Percentiles rank a stretch among this genome's conserved stretches.
Evolutionary conservation across 2,888 invertebrate species (phyloP).

Genomic region (Ferrisia virgata): DNA sequence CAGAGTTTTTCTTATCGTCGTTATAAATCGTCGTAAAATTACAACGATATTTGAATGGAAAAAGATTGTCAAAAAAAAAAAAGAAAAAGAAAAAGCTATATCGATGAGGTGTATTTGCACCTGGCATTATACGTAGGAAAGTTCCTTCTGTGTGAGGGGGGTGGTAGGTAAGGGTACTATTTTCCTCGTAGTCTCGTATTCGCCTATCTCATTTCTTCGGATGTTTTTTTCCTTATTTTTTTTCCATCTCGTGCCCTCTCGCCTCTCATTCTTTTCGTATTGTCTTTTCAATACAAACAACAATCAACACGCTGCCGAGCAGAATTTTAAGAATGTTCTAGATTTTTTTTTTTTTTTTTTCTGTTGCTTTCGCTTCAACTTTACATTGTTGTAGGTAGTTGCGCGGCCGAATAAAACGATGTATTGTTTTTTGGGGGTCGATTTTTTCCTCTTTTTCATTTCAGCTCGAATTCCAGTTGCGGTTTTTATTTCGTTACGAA

Average conservation of each 20-base stretch:
- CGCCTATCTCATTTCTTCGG: neutral
- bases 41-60: neutral
- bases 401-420: neutral
- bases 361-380: neutral
- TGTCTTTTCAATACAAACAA: neutral
- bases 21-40: neutral
- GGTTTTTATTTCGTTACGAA: neutral
- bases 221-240: neutral
- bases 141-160: too few species aligned
- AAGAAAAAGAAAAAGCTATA: too few species aligned
- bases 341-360: neutral
- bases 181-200: neutral
- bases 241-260: neutral
- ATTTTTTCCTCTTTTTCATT: neutral
- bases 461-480: neutral
- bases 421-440: neutral
- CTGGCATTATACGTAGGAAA: neutral
- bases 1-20: neutral
- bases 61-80: neutral
- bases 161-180: too few species aligned
- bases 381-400: neutral
- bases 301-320: neutral
- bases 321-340: neutral
- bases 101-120: neutral
- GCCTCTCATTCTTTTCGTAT: neutral